Conservation (phyloP, 2,113 vertebrate genomes). For the Theristicus caerulescens region DNA sequence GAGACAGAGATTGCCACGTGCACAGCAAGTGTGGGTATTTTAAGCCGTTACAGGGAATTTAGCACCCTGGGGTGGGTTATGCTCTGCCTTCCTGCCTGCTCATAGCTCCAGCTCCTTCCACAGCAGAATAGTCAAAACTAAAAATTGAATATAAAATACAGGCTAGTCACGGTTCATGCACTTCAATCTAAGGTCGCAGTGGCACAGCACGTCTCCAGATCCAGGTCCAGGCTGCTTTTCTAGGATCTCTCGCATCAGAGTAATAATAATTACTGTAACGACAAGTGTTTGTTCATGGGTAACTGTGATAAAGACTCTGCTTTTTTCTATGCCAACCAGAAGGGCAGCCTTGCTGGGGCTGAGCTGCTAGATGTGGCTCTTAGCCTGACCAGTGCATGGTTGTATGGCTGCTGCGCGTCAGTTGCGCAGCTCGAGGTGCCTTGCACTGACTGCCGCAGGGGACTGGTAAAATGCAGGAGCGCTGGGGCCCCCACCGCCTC, state of each 20-base stretch:
- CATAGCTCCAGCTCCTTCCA: not conserved
- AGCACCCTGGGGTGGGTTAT: not conserved
- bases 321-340: fast-evolving
- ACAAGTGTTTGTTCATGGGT: fast-evolving
- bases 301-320: not conserved
- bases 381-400: fast-evolving
- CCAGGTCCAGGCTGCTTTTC: not conserved
- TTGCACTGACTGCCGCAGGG: not conserved
- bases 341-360: not conserved
- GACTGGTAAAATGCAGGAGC: fast-evolving
- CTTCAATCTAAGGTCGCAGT: fast-evolving
- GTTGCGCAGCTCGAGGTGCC: fast-evolving
- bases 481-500: not conserved
- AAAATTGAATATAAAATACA: not conserved
- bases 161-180: fast-evolving
- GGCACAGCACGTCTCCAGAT: not conserved
- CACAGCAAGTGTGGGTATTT: not conserved
- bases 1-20: not conserved
- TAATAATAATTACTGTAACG: not conserved
- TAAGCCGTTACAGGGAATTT: not conserved
- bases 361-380: not conserved
- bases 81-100: not conserved
- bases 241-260: fast-evolving
- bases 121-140: not conserved
- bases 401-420: not conserved